Conservation (phyloP, 2,888 invertebrate genomes). For the Brachyopa scutellaris region DNA sequence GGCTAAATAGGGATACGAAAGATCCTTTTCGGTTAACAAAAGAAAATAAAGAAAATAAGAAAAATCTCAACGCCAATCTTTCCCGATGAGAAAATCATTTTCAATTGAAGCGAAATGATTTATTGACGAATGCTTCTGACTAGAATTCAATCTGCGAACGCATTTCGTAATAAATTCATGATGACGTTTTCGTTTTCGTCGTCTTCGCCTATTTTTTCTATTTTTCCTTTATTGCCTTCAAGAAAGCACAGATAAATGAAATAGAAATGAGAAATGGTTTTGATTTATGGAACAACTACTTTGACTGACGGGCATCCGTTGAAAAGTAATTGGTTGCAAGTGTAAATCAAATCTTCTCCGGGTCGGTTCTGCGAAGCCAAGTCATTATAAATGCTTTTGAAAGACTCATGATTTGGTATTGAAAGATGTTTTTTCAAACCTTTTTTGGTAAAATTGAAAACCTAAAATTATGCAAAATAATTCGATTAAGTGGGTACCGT, state of each 20-base stretch:
- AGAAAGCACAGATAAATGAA: conserved; percentile 55
- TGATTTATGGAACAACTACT: conserved; percentile 70
- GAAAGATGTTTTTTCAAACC: no score
- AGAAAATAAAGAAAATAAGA: no score
- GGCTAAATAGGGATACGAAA: background rate
- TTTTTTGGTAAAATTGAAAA: no score
- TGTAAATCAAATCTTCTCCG: conserved; percentile 66
- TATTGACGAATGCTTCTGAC: conserved; percentile 71
- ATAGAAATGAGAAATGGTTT: conserved; percentile 68
- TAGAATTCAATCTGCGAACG: conserved; percentile 70
- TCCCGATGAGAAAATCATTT: conserved; percentile 39
- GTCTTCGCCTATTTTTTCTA: background rate
- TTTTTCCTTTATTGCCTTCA: background rate
- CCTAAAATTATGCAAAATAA: no score
- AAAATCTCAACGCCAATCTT: conserved; percentile 48
- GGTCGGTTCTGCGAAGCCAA: conserved; percentile 22
- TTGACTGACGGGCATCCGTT: conserved; percentile 67
- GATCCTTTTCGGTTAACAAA: background rate
- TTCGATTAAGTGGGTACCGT: no score
- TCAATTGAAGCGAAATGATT: conserved; percentile 69
- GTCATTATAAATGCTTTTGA: conserved; percentile 52
- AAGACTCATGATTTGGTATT: conserved; percentile 50
- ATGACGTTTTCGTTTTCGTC: conserved; percentile 68
- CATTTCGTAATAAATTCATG: conserved; percentile 71
- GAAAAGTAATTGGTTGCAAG: conserved; percentile 67